These are phyloP conservation scores for Gambusia yucatana DNA, from an alignment of 2,797 vertebrate genomes.

Conservation along the genomic window DNA sequence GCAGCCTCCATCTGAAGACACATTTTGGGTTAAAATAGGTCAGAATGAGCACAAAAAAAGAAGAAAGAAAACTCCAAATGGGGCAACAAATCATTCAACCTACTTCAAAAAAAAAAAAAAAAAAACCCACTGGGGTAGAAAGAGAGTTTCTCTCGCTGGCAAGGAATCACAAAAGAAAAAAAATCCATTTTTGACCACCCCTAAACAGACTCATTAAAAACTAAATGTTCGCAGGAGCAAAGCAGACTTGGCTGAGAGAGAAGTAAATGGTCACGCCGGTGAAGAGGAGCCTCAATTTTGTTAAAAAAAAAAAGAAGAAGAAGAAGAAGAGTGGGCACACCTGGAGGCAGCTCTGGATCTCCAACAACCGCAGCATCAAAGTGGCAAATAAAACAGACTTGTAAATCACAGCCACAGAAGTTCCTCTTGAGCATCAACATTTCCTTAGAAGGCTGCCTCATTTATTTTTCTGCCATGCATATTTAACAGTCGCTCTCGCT, in stretches of 20 bases:
- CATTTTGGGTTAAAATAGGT: conserved; percentile 12
- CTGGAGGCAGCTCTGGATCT: conserved; percentile 25
- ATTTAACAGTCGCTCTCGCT: conserved; percentile 74
- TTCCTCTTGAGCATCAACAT: conserved; percentile 66
- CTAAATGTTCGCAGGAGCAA: conserved; percentile 38
- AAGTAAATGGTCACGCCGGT: conserved; percentile 12
- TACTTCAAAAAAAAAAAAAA: conserved; percentile 7
- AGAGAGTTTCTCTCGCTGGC: conserved; percentile 36
- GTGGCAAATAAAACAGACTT: conserved; percentile 68
- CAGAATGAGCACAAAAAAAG: background rate
- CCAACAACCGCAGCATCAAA: conserved; percentile 50
- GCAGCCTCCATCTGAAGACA: conserved; percentile 3
- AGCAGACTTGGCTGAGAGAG: conserved; percentile 23
- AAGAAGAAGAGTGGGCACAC: conserved; percentile 9
- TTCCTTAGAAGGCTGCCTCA: conserved; percentile 71
- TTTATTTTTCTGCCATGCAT: conserved; percentile 75
- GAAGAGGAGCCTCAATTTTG: conserved; percentile 40
- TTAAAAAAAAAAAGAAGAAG: conserved; percentile 5
- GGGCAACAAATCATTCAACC: conserved; percentile 32
- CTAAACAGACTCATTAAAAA: conserved; percentile 30
- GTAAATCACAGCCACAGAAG: conserved; percentile 55
- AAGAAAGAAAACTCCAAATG: conserved; percentile 6
- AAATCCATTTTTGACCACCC: conserved; percentile 27
- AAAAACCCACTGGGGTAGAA: conserved; percentile 16
- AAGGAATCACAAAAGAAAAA: conserved; percentile 31